Evolutionary conservation across 2,888 invertebrate genomes (phyloP).

Genomic region (Leptopilina syphax): DNA sequence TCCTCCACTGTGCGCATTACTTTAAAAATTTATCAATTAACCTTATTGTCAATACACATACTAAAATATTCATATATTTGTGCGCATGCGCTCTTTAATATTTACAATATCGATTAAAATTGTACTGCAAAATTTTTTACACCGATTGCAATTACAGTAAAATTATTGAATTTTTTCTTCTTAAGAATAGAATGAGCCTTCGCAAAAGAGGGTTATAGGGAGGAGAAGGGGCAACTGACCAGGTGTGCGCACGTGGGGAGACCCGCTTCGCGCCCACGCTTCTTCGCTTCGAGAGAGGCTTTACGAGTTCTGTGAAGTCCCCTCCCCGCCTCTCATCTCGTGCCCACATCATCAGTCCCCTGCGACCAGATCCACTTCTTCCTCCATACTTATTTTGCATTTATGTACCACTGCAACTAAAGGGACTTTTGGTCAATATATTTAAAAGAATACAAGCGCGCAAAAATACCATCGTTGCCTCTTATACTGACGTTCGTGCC

Average conservation of each 20-base stretch:
- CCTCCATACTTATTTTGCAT: constrained; percentile 34
- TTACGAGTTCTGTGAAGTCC: constrained; percentile 38
- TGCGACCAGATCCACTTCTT: constrained; percentile 47
- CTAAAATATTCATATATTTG: too few species aligned
- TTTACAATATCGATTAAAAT: too few species aligned
- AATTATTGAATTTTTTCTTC: background rate
- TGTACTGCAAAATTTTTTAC: background rate
- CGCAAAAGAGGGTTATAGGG: background rate
- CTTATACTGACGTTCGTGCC: too few species aligned
- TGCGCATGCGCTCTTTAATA: too few species aligned
- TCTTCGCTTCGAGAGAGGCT: constrained; percentile 42
- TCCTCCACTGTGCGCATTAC: too few species aligned
- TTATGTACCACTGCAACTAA: constrained; percentile 21
- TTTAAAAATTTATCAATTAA: too few species aligned
- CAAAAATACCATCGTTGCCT: too few species aligned
- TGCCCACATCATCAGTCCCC: constrained; percentile 49
- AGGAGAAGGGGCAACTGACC: constrained; percentile 34
- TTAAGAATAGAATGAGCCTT: background rate
- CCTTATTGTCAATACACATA: too few species aligned
- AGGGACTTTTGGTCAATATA: background rate
- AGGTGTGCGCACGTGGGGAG: constrained; percentile 61
- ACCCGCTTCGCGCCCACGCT: constrained; percentile 61
- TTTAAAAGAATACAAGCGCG: too few species aligned
- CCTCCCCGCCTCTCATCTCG: background rate
- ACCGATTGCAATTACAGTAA: too few species aligned